phyloP scores from a whole-genome alignment of 2,888 invertebrate genomes.

The Polietes domitor region DNA sequence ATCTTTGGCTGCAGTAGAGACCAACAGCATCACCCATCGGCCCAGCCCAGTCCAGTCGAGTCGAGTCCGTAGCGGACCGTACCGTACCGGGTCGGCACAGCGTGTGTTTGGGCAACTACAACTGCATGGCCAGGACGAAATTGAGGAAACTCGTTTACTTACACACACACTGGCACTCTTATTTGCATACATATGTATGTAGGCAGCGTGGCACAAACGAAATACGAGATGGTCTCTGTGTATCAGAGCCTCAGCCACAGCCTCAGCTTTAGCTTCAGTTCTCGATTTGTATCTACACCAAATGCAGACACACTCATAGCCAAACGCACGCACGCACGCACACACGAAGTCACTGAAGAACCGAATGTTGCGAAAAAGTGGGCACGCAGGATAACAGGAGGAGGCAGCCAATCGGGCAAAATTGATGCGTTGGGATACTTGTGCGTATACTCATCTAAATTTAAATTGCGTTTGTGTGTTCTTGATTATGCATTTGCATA shows the following conservation, averaged over 20 bases:
- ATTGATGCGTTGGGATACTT: slow-evolving; percentile 49
- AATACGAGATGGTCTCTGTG: slow-evolving; percentile 45
- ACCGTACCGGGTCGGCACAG: neutral
- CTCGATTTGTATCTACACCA: slow-evolving; percentile 26
- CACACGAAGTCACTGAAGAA: neutral
- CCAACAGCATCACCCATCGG: slow-evolving; percentile 52
- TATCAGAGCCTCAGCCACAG: slow-evolving; percentile 37
- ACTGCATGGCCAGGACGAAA: slow-evolving; percentile 51
- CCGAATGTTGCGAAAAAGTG: slow-evolving; percentile 29
- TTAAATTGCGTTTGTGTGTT: slow-evolving; percentile 66
- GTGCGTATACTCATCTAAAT: slow-evolving; percentile 58
- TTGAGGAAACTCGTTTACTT: slow-evolving; percentile 59
- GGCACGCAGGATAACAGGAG: slow-evolving; percentile 10
- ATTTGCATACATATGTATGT: neutral
- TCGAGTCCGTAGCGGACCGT: neutral
- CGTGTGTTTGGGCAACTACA: neutral
- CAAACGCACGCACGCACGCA: neutral
- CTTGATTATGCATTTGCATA: slow-evolving; percentile 56
- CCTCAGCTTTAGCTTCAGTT: slow-evolving; percentile 34
- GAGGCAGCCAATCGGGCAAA: slow-evolving; percentile 57
- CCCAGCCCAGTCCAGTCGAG: too few species aligned
- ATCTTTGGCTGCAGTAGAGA: slow-evolving; percentile 40
- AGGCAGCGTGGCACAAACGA: slow-evolving; percentile 53
- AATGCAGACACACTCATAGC: slow-evolving; percentile 11
- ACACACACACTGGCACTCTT: slow-evolving; percentile 19